Evolutionary conservation across 1,140 invertebrate genomes (phyloP), one percentile per base, ranked within the genome.

Genomic region (Schlechtendalia chinensis): DNA sequence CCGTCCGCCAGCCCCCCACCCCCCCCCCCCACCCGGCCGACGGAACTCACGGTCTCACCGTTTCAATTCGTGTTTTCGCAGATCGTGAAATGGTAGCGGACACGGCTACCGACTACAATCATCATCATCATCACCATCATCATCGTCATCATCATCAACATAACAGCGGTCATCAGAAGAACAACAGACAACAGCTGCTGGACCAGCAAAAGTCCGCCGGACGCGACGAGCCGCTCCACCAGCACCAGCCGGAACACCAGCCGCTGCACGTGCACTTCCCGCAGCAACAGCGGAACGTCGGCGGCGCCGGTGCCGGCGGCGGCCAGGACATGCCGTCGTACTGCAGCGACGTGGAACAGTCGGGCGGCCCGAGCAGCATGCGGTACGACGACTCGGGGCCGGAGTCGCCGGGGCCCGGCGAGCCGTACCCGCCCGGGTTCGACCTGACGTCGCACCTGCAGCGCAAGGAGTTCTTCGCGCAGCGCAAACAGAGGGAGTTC

Each of bases 401-500:
- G 1, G 77, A 81, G 17, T 82, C 82, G 0, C 79, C 82, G 3
- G 80, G 74, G 4, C 65, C 79, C 59, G 84, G 84, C 8, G 84
- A 86, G 47, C 84, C 84, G 54, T 86, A 84, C 81, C 82, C 85
- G 11, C 81, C 84, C 45, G 87, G 86, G 77, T 88, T 85, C 80
- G 87, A 91, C 80, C 87, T 90, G 83, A 89, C 82, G 12, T 39
- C 69, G 12, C 85, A 84, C 50, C 81, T 86, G 39, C 86, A 91
- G 83, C 87, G 91, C 82, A 93, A 93, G 84, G 92, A 94, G 67
- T 88, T 94, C 81, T 93, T 94, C 85, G 90, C 92, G 19, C 94
- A 96, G 83, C 89, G 96, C 79, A 98, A 98, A 84, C 95, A 97
- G 85, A 89, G 96, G 1, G 96, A 98, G 85, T 98, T 98, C 86